These are phyloP conservation scores for Eulemur mongoz DNA, from an alignment of 2,797 vertebrate species.

Conservation along the genomic window DNA sequence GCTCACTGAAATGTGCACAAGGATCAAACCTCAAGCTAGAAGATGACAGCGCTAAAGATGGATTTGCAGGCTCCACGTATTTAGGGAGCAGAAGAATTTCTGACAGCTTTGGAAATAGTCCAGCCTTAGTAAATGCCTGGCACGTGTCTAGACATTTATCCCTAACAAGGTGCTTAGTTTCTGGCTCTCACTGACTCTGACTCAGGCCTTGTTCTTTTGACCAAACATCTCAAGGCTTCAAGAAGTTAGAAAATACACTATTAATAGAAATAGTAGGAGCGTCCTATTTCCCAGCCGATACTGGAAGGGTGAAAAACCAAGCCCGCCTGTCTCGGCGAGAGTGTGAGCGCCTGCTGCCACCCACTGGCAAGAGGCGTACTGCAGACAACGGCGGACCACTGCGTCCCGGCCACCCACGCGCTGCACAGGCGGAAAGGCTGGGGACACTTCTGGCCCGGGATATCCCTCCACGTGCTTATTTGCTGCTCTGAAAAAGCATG, in stretches of 20 bases:
- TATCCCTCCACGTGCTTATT: not conserved
- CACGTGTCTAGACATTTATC: not conserved
- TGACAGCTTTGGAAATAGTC: not conserved
- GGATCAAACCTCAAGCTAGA: not conserved
- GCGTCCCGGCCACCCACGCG: not conserved
- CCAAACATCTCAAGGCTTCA: slow-evolving; percentile 20
- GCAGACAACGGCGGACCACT: not conserved
- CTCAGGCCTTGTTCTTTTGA: not conserved
- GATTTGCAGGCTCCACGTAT: not conserved
- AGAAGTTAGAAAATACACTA: slow-evolving; percentile 46
- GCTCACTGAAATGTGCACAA: not conserved
- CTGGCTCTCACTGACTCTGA: not conserved
- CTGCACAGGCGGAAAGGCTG: rapidly evolving
- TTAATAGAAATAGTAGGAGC: not conserved
- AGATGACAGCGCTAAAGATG: not conserved
- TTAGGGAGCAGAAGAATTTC: not conserved
- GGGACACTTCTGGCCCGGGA: not conserved
- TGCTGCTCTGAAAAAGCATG: not conserved
- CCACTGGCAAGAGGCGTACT: slow-evolving; percentile 48
- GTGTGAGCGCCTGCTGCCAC: slow-evolving; percentile 65
- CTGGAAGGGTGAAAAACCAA: not conserved
- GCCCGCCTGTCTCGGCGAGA: not conserved
- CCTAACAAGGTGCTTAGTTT: not conserved
- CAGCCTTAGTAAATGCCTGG: not conserved
- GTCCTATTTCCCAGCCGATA: not conserved